These are phyloP conservation scores for Harpagifer antarcticus DNA, from an alignment of 2,797 vertebrate species.

Conservation along the genomic window DNA sequence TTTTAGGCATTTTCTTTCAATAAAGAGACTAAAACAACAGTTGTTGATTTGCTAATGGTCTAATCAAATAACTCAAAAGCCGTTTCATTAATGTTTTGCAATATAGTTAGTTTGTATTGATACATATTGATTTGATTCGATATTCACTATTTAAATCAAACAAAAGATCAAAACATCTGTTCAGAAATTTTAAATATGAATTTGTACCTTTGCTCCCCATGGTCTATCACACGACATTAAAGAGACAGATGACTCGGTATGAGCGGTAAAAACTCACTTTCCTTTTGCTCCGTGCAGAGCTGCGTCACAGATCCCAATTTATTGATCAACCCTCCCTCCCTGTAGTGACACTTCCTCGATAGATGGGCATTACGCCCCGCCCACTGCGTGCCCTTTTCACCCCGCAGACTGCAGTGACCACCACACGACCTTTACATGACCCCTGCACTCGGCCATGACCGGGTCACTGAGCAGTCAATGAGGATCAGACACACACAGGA, in stretches of 20 bases:
- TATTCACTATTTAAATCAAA: no score
- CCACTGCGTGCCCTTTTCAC: constrained; percentile 74
- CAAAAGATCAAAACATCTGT: background rate
- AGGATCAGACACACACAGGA: constrained; percentile 38
- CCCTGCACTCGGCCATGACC: constrained; percentile 32
- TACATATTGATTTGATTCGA: no score
- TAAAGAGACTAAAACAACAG: no score
- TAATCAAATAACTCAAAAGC: background rate
- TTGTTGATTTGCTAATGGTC: background rate
- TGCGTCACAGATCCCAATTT: constrained; percentile 25
- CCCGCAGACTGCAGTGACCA: constrained; percentile 47
- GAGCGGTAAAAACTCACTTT: background rate
- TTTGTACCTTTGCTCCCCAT: background rate
- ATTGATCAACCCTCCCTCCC: constrained; percentile 49
- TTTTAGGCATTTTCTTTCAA: no score
- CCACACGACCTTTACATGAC: constrained; percentile 65
- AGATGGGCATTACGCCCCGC: constrained; percentile 51
- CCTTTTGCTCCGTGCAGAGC: background rate
- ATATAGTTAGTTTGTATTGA: background rate
- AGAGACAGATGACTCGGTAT: background rate
- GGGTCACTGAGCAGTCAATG: constrained; percentile 68
- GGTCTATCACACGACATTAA: background rate
- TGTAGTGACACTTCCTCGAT: constrained; percentile 42
- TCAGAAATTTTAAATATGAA: background rate
- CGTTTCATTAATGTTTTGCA: background rate